Percentiles rank a stretch among this genome's conserved stretches.
Evolutionary conservation across 1,140 invertebrate genomes (phyloP).

Genomic region (Theocolax elegans): DNA sequence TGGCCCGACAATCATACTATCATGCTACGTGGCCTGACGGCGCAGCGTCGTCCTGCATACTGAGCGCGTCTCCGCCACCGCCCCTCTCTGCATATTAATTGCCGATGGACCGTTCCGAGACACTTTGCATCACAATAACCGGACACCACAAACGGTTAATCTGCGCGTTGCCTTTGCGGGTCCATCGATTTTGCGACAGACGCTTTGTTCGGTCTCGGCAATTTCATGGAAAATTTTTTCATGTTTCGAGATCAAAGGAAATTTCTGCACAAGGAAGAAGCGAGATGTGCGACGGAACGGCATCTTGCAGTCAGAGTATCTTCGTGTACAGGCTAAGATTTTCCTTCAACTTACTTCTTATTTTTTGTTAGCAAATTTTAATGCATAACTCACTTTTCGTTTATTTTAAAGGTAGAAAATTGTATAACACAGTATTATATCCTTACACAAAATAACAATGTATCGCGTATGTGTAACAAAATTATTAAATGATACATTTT

Average conservation of each 20-base stretch:
- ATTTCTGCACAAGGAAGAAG: neutral
- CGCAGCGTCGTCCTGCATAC: constrained; percentile 58
- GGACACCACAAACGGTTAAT: constrained; percentile 33
- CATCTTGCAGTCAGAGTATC: too few relatives aligned
- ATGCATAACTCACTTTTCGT: too few relatives aligned
- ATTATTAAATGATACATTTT: too few relatives aligned
- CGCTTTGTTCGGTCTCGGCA: constrained; percentile 4
- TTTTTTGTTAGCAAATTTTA: too few relatives aligned
- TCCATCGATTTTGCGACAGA: constrained; percentile 7
- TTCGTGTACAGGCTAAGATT: too few relatives aligned
- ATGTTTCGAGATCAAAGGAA: neutral
- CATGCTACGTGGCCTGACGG: constrained; percentile 42
- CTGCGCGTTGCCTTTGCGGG: neutral
- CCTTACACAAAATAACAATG: too few relatives aligned
- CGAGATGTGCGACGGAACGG: neutral
- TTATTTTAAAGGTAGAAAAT: too few relatives aligned
- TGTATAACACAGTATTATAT: too few relatives aligned
- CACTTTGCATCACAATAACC: constrained; percentile 54
- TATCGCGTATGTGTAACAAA: too few relatives aligned
- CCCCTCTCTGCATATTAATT: constrained; percentile 60
- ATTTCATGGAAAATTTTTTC: neutral
- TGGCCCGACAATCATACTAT: constrained; percentile 58
- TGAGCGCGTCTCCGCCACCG: constrained; percentile 40
- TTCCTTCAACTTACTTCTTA: too few relatives aligned
- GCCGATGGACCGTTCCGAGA: constrained; percentile 26